These are phyloP conservation scores for Vidua macroura DNA, from an alignment of 2,113 vertebrate species.

Conservation along the genomic window DNA sequence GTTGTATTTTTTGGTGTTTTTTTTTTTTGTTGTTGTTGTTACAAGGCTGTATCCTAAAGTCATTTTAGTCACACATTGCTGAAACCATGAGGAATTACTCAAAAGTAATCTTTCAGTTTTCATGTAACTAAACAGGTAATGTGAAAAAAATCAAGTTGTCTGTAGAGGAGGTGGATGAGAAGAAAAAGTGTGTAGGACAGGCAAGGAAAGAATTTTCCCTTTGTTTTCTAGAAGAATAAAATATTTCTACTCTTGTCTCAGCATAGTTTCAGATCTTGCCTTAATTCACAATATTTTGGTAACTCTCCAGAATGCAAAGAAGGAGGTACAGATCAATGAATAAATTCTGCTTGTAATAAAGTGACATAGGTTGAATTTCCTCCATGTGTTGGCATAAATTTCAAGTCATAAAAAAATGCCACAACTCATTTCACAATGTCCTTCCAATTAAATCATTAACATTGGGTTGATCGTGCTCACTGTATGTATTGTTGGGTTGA, in stretches of 20 bases:
- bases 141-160: neutral
- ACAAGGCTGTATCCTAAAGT: rapidly evolving
- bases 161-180: rapidly evolving
- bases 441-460: neutral
- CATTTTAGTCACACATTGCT: neutral
- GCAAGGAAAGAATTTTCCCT: neutral
- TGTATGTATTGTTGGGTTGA: neutral
- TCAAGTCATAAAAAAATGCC: neutral
- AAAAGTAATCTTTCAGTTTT: neutral
- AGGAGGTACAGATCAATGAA: neutral
- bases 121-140: neutral
- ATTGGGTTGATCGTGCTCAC: neutral
- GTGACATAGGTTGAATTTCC: neutral
- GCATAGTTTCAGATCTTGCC: neutral
- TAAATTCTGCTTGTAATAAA: neutral
- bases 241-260: neutral
- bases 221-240: neutral
- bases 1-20: too few species aligned
- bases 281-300: neutral
- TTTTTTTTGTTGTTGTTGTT: neutral
- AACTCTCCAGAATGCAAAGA: neutral
- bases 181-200: rapidly evolving
- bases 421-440: neutral
- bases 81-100: neutral
- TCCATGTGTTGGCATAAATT: neutral